A percentile compares a stretch with the other conserved stretches of the same genome.
Conservation (phyloP, 1,140 invertebrate species). For the Acromyrmex charruanus region DNA sequence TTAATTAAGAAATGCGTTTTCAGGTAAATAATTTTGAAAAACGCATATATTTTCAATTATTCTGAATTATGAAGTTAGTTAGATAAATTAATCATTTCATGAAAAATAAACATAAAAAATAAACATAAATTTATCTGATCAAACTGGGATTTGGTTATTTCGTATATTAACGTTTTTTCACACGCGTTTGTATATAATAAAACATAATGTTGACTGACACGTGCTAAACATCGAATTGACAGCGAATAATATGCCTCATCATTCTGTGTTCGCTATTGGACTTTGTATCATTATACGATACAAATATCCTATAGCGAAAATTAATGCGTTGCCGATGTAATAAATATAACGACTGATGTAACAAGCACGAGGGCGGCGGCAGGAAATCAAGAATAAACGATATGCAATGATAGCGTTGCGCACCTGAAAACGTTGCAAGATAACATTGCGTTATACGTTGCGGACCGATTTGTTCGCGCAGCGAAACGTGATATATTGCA, state of each 20-base stretch:
- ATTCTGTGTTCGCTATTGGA: background rate
- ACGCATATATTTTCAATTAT: background rate
- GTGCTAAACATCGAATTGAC: constrained; percentile 1
- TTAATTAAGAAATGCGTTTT: constrained; percentile 7
- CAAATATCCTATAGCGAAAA: background rate
- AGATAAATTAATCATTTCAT: constrained; percentile 3
- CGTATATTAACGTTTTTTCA: background rate
- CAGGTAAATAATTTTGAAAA: background rate
- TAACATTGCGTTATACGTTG: constrained; percentile 45
- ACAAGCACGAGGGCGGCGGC: constrained; percentile 4
- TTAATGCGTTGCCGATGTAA: constrained; percentile 26
- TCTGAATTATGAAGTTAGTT: background rate
- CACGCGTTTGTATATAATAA: background rate
- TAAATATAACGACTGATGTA: constrained; percentile 41
- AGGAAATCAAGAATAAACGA: constrained; percentile 57
- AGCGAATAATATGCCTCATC: constrained; percentile 1
- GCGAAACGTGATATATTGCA: constrained; percentile 46
- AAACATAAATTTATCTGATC: background rate
- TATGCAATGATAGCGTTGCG: constrained; percentile 45
- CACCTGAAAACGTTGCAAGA: constrained; percentile 42
- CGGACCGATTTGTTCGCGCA: constrained; percentile 39
- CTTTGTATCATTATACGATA: constrained; percentile 32
- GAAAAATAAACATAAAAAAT: constrained; percentile 16
- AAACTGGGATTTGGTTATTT: background rate
- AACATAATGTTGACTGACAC: background rate